Evolutionary conservation across 2,888 invertebrate genomes (phyloP).

Genomic region (Mythimna pallens): DNA sequence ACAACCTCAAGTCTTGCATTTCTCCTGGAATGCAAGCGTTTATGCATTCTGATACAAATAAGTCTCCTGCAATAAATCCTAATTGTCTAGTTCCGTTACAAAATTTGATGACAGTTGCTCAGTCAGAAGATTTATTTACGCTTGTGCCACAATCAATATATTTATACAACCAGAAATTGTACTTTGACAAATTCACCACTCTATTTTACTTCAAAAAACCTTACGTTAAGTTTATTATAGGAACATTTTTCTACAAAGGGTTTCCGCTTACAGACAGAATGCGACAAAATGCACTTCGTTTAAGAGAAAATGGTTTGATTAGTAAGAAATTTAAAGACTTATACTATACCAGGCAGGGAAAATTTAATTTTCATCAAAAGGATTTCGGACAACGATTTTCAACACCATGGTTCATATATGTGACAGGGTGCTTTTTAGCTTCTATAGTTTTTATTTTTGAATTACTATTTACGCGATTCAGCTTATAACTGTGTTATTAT

Average conservation of each 20-base stretch:
- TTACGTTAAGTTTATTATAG: slow-evolving; percentile 25
- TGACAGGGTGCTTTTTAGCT: background rate
- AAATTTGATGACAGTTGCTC: background rate
- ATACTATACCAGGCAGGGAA: background rate
- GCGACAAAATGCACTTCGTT: slow-evolving; percentile 1
- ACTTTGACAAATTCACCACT: background rate
- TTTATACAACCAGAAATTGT: background rate
- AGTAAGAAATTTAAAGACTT: background rate
- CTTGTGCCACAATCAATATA: background rate
- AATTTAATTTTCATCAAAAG: background rate
- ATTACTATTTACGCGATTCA: background rate
- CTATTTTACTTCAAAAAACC: background rate
- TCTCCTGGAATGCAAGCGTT: background rate
- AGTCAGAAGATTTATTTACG: background rate
- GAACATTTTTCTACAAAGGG: slow-evolving; percentile 54
- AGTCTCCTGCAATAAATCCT: background rate
- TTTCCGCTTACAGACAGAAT: slow-evolving; percentile 47
- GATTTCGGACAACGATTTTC: background rate
- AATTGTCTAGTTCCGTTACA: background rate
- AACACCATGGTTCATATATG: background rate
- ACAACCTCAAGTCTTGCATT: background rate
- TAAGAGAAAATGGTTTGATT: background rate
- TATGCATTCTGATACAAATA: background rate
- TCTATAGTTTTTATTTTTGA: slow-evolving; percentile 1
- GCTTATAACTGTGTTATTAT: background rate